phyloP scores from a whole-genome alignment of 2,888 invertebrate genomes.

The Amiota communis region DNA sequence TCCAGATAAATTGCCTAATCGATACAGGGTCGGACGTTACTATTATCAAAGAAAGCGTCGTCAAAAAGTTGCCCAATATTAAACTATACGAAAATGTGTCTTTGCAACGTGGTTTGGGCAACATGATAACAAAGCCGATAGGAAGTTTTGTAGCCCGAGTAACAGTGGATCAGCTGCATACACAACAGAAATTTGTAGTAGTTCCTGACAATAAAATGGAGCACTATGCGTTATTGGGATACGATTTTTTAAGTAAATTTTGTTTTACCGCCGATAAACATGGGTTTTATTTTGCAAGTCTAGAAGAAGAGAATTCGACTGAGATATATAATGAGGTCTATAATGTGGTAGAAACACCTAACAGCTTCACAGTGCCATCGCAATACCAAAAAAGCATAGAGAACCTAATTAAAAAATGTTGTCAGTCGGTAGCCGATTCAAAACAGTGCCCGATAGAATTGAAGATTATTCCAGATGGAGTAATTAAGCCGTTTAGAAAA shows the following conservation, averaged over 20 bases:
- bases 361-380: too few relatives aligned
- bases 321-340: too few relatives aligned
- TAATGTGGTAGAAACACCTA: too few relatives aligned
- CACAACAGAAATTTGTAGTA: slow-evolving; percentile 28
- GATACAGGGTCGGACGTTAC: slow-evolving; percentile 26
- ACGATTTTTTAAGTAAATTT: slow-evolving; percentile 28
- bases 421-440: slow-evolving; percentile 6
- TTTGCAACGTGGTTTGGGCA: slow-evolving; percentile 30
- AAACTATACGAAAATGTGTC: slow-evolving; percentile 3
- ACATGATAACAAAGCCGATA: slow-evolving; percentile 22
- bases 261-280: slow-evolving; percentile 8
- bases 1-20: slow-evolving; percentile 7
- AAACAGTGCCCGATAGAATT: slow-evolving; percentile 29
- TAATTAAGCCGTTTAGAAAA: slow-evolving; percentile 18
- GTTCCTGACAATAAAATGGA: slow-evolving; percentile 29
- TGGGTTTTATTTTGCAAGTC: slow-evolving; percentile 10
- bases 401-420: too few relatives aligned
- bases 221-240: slow-evolving; percentile 29
- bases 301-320: background rate
- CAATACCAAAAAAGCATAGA: too few relatives aligned
- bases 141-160: slow-evolving; percentile 23
- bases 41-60: slow-evolving; percentile 9
- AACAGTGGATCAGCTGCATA: slow-evolving; percentile 22
- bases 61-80: slow-evolving; percentile 19
- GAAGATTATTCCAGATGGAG: slow-evolving; percentile 31